Percentiles rank a stretch among this genome's conserved stretches.
Conservation (phyloP, 2,888 invertebrate genomes). For the Myathropa florea region DNA sequence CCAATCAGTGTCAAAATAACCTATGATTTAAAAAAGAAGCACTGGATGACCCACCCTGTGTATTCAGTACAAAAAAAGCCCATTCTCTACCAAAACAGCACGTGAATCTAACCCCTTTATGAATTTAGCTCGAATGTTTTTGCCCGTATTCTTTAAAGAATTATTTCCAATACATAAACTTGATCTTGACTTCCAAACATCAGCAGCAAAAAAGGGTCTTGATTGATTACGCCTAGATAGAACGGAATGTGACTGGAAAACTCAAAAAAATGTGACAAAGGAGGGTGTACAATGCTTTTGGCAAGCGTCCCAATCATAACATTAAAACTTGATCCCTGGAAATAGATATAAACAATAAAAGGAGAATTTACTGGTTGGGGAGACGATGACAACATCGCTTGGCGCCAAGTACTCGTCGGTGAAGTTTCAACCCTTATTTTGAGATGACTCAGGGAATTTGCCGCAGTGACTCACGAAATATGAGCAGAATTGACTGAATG, state of each 20-base stretch:
- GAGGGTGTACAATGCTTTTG: neutral
- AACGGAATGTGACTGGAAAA: neutral
- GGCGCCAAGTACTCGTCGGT: neutral
- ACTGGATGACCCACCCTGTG: too few species aligned
- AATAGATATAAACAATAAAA: neutral
- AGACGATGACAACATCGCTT: neutral
- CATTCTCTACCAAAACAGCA: too few species aligned
- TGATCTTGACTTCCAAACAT: too few species aligned
- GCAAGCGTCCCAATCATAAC: neutral
- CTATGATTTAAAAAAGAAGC: too few species aligned
- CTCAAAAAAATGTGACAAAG: neutral
- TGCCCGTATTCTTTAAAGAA: too few species aligned
- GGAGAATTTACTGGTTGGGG: neutral
- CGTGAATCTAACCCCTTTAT: too few species aligned
- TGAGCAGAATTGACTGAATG: neutral
- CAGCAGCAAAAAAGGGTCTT: too few species aligned
- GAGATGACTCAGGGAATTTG: neutral
- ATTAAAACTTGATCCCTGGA: neutral
- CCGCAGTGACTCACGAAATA: neutral
- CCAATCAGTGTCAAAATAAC: too few species aligned
- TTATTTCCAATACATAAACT: too few species aligned
- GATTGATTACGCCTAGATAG: too few species aligned
- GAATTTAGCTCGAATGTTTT: too few species aligned
- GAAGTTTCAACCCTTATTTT: neutral
- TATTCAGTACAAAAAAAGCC: too few species aligned